Conservation (phyloP, 1,140 invertebrate genomes). For the Venustaconcha ellipsiformis region DNA sequence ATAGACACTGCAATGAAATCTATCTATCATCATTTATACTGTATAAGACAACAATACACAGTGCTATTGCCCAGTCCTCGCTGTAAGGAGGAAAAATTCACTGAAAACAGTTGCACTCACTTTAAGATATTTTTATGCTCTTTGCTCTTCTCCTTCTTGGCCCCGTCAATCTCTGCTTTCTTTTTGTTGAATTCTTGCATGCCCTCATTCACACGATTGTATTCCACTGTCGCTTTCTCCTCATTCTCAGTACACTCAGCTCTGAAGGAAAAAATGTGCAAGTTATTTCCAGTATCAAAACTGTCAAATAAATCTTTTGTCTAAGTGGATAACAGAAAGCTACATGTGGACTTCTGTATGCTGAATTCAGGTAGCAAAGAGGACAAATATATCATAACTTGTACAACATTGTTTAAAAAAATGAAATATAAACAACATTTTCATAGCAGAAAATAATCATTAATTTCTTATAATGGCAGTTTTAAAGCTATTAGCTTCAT, state of each 20-base stretch:
- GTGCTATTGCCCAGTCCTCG: no score
- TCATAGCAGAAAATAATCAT: no score
- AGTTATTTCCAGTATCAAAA: neutral
- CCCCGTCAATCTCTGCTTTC: constrained; percentile 48
- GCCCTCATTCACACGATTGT: constrained; percentile 56
- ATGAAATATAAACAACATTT: no score
- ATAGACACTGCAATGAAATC: no score
- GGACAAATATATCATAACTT: no score
- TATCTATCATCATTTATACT: no score
- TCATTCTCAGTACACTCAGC: constrained; percentile 56
- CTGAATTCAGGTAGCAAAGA: neutral
- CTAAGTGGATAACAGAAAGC: neutral
- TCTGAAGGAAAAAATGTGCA: constrained; percentile 34
- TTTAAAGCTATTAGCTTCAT: no score
- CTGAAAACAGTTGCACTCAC: constrained; percentile 37
- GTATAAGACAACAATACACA: no score
- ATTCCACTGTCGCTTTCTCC: constrained; percentile 59
- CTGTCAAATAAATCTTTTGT: neutral
- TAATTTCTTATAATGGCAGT: no score
- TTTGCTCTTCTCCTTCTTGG: constrained; percentile 59
- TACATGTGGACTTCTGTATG: neutral
- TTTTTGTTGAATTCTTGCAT: constrained; percentile 58
- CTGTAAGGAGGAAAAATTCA: no score
- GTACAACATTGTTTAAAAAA: no score
- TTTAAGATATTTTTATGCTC: constrained; percentile 56